A percentile compares a stretch with the other conserved stretches of the same genome.
Evolutionary conservation across 2,113 vertebrate genomes (phyloP).

Genomic region (Prunella himalayana): DNA sequence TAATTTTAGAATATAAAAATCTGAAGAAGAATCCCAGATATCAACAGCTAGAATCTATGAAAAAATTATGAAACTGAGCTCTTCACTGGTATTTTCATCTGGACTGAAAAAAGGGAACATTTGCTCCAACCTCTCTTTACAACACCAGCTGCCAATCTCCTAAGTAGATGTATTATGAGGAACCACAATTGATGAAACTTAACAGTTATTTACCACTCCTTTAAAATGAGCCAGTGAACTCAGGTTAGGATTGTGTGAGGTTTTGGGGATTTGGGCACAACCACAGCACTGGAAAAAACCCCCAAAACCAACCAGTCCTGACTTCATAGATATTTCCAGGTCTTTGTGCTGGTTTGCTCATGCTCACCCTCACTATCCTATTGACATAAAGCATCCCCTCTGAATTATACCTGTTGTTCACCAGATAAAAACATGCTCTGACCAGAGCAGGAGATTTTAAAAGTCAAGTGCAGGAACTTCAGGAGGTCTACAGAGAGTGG

Average conservation of each 20-base stretch:
- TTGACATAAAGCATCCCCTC: neutral
- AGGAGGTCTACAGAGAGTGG: neutral
- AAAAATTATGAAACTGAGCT: neutral
- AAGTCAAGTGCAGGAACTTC: neutral
- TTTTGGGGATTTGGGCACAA: neutral
- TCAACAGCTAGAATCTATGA: neutral
- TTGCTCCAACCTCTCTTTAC: neutral
- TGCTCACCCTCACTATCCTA: neutral
- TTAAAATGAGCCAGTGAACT: neutral
- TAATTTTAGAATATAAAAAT: neutral
- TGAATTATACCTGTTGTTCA: neutral
- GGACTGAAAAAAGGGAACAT: neutral
- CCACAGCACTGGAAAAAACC: fast-evolving
- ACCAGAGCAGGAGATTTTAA: neutral
- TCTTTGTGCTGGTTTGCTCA: neutral
- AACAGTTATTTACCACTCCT: neutral
- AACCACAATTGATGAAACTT: neutral
- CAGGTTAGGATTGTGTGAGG: neutral
- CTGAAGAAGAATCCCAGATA: neutral
- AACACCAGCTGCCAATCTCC: neutral
- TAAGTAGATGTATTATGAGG: neutral
- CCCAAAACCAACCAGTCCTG: neutral
- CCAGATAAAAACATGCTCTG: neutral
- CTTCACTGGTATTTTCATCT: neutral
- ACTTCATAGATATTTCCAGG: neutral